Base-by-base conservation (phyloP, 1,140 invertebrate genomes). In the Nautilus pompilius region DNA sequence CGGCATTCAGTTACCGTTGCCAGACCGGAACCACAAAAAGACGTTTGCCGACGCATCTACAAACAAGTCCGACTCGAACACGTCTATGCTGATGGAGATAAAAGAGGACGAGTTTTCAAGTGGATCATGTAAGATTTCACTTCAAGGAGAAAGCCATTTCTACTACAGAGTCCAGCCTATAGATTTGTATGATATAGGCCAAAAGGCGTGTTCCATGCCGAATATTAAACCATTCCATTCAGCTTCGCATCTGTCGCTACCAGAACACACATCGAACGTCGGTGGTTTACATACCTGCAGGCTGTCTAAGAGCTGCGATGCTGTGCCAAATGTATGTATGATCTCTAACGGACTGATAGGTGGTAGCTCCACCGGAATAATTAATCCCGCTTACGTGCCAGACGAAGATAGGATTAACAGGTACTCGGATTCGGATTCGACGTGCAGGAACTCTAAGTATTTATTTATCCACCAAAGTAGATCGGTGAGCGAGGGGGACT, bases 1-100 rank as follows among this genome's bases (percentile, higher is more conserved):
- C 15, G 74, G 74, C 22, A 76, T 76, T 45, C 69, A 74, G 53
- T 69, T 76, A 28, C 74, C 74, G 10, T 58, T 74, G 17, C 61
- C 51, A 41, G 20, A 53, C 17, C 8, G 5, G 5, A 53, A 20
- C 2, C 3, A 8, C 6, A 53, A 53, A 53, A 53, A 28, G 8
- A 17, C 4, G 5, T 15, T 28, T 17, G 15, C 22, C 5, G 49
- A 53, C 17, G 45, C 4, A 17, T 13, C 29, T 2, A 24, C 49
- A 24, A 53, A 17, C 49, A 53, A 28, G 26, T 53, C 49, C 4
- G 49, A 53, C 13, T 53, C 49, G 5, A 53, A 26, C 17, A 28
- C 29, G 20, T 53, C 20, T 6, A n/a, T n/a, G n/a, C n/a, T n/a
- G n/a, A n/a, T n/a, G n/a, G n/a, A n/a, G n/a, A n/a, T n/a, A n/a